Conservation (phyloP, 2,113 vertebrate genomes). For the Psophia crepitans region DNA sequence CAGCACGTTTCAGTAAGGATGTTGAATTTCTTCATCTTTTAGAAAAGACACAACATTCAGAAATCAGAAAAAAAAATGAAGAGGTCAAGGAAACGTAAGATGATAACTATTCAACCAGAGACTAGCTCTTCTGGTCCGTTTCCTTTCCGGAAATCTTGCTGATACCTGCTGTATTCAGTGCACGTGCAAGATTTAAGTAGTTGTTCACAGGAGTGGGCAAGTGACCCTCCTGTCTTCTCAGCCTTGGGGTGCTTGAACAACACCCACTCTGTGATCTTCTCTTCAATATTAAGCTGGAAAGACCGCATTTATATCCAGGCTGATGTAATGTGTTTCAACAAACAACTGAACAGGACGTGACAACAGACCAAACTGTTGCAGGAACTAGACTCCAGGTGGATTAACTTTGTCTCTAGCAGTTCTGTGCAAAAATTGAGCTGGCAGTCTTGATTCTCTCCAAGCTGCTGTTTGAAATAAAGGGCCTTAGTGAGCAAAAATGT, state of each 20-base stretch:
- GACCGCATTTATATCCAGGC: not conserved
- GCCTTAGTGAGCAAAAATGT: constrained; percentile 30
- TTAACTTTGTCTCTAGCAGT: not conserved
- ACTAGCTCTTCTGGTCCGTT: not conserved
- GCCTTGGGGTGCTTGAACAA: not conserved
- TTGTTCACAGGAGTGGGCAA: not conserved
- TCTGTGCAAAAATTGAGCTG: constrained; percentile 8
- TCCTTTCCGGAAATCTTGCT: not conserved
- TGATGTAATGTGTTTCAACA: not conserved
- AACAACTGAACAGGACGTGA: not conserved
- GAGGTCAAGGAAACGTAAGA: not conserved
- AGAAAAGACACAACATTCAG: not conserved
- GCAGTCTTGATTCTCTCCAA: not conserved
- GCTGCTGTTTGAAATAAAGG: constrained; percentile 41
- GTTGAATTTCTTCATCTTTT: not conserved
- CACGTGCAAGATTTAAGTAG: not conserved
- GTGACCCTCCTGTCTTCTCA: not conserved
- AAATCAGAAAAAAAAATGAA: not conserved
- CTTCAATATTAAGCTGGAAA: not conserved
- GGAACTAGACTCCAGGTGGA: not conserved
- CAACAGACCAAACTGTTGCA: not conserved
- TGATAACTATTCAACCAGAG: not conserved
- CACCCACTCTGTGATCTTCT: not conserved
- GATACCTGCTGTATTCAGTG: not conserved
- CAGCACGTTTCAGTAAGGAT: not conserved